These are phyloP conservation scores for Creontiades dilutus DNA, from an alignment of 2,888 invertebrate genomes.

Conservation along the genomic window DNA sequence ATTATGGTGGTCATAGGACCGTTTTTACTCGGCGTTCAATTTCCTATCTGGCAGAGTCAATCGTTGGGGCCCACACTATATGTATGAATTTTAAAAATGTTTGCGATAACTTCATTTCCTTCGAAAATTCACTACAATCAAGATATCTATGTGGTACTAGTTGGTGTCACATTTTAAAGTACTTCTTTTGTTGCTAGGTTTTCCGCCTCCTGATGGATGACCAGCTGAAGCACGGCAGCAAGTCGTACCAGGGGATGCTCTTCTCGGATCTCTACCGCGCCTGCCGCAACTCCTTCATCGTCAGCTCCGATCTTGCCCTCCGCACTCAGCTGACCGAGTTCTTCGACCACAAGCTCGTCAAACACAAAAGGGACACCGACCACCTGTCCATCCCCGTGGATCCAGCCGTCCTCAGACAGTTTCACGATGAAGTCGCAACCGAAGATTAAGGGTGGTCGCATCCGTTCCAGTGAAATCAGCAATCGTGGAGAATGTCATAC, in stretches of 20 bases:
- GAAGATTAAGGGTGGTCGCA: background rate
- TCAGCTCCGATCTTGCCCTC: constrained; percentile 94
- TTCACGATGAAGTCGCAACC: constrained; percentile 77
- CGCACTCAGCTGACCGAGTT: constrained; percentile 96
- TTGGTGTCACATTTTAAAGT: too few relatives aligned
- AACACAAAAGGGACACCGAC: constrained; percentile 88
- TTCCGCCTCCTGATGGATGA: constrained; percentile 90
- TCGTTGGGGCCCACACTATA: too few relatives aligned
- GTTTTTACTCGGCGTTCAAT: too few relatives aligned
- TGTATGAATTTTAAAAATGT: too few relatives aligned
- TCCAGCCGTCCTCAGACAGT: constrained; percentile 86
- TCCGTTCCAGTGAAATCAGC: too few relatives aligned
- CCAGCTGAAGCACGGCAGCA: constrained; percentile 85
- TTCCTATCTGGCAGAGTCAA: too few relatives aligned
- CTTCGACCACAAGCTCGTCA: constrained; percentile 94
- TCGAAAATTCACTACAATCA: too few relatives aligned
- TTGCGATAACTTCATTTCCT: too few relatives aligned
- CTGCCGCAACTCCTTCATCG: constrained; percentile 93
- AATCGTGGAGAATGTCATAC: too few relatives aligned
- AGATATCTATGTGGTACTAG: too few relatives aligned
- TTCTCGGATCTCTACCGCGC: constrained; percentile 92
- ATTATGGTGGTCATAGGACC: too few relatives aligned
- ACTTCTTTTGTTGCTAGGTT: constrained; percentile 16
- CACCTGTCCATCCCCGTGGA: constrained; percentile 89
- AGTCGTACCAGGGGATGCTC: constrained; percentile 85